Percentiles rank a stretch among this genome's conserved stretches.
phyloP scores from a whole-genome alignment of 2,113 vertebrate species.

The Emydocephalus ijimae region DNA sequence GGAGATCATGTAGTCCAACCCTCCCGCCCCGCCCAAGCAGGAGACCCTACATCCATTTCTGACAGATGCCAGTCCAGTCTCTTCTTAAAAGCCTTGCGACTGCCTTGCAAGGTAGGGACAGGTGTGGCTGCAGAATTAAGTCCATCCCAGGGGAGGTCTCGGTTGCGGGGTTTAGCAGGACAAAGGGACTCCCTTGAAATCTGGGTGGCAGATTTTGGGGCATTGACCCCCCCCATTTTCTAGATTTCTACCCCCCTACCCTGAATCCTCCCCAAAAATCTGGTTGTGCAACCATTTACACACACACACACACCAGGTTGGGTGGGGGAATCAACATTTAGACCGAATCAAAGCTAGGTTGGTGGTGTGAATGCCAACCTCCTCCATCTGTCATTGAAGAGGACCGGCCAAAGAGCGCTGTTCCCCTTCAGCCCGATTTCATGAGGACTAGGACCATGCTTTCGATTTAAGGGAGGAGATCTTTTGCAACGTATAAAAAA shows the following conservation, averaged over 20 bases:
- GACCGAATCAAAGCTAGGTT: background rate
- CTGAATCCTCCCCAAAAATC: background rate
- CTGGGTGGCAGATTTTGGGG: too few relatives aligned
- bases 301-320: too few relatives aligned
- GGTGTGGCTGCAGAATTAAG: background rate
- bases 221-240: too few relatives aligned
- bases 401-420: background rate
- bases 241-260: too few relatives aligned
- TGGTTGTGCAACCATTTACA: too few relatives aligned
- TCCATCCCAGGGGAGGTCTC: too few relatives aligned
- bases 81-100: background rate
- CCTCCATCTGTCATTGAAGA: background rate
- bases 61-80: too few relatives aligned
- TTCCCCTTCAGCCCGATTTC: background rate
- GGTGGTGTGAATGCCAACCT: background rate
- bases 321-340: background rate
- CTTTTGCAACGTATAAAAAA: background rate
- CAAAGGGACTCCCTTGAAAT: background rate
- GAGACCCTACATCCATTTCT: too few relatives aligned
- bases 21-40: too few relatives aligned
- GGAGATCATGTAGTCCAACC: too few relatives aligned
- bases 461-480: background rate
- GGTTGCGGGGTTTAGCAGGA: background rate
- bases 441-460: background rate
- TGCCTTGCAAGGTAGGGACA: background rate